A percentile compares a stretch with the other conserved stretches of the same genome.
Conservation (phyloP, 1,140 invertebrate genomes). For the Tribolium castaneum region DNA sequence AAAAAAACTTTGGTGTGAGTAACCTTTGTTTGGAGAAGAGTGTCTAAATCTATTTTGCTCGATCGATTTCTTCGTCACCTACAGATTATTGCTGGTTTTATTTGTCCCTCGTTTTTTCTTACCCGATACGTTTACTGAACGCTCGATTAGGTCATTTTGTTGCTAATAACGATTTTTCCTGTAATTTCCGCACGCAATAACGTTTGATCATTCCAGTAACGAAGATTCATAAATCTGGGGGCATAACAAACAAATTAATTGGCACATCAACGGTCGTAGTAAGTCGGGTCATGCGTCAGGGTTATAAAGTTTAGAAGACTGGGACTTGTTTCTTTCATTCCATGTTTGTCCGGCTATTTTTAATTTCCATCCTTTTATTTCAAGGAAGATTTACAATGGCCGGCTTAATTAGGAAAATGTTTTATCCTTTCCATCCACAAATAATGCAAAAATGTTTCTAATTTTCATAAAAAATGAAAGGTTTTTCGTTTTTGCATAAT, state of each 20-base stretch:
- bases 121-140: neutral
- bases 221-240: slow-evolving; percentile 38
- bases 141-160: neutral
- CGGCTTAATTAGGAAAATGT: slow-evolving; percentile 48
- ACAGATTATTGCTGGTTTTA: neutral
- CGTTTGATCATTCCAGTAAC: neutral
- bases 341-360: slow-evolving; percentile 51
- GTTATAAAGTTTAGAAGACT: slow-evolving; percentile 48
- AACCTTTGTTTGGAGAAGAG: slow-evolving; percentile 36
- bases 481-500: neutral
- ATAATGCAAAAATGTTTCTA: neutral
- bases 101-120: neutral
- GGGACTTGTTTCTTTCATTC: slow-evolving; percentile 41
- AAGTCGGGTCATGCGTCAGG: slow-evolving; percentile 46
- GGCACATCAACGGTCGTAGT: slow-evolving; percentile 43
- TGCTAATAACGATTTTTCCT: neutral
- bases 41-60: neutral
- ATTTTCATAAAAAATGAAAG: neutral
- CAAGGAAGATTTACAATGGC: slow-evolving; percentile 41
- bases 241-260: slow-evolving; percentile 49
- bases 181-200: neutral
- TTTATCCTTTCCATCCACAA: slow-evolving; percentile 28
- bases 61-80: neutral
- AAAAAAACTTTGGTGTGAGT: slow-evolving; percentile 32
- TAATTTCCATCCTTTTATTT: slow-evolving; percentile 45